Conservation (phyloP, 2,888 invertebrate species). For the Cynaeus angustus region DNA sequence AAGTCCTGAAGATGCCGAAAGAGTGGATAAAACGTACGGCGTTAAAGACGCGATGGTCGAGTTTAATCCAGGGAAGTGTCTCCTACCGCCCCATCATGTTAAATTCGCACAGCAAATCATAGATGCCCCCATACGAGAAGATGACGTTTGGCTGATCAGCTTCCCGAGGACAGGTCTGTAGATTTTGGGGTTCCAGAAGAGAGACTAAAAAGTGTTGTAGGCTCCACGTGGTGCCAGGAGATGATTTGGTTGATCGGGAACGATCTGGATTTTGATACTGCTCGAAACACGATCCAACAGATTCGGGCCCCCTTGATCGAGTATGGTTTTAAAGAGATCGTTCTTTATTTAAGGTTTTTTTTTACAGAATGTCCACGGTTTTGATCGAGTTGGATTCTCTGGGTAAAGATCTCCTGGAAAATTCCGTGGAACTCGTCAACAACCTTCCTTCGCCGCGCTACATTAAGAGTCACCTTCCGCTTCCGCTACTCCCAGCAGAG, state of each 20-base stretch:
- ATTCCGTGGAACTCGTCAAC: conserved; percentile 82
- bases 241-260: conserved; percentile 93
- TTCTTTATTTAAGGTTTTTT: not conserved
- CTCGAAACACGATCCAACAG: conserved; percentile 76
- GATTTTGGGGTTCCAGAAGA: no score
- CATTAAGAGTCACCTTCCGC: conserved; percentile 84
- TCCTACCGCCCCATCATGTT: conserved; percentile 81
- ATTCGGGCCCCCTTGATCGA: conserved; percentile 86
- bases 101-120: conserved; percentile 81
- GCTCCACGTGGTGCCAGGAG: conserved; percentile 95
- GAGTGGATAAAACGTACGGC: conserved; percentile 81
- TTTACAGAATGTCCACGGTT: conserved; percentile 57
- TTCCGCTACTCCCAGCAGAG: conserved; percentile 80
- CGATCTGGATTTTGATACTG: conserved; percentile 84
- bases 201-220: conserved; percentile 63
- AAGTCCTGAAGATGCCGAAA: conserved; percentile 63
- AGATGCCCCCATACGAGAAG: conserved; percentile 81
- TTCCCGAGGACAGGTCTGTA: conserved; percentile 88
- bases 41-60: conserved; percentile 81
- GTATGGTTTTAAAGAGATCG: conserved; percentile 60
- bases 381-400: conserved; percentile 57
- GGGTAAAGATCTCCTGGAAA: conserved; percentile 73
- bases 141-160: conserved; percentile 90
- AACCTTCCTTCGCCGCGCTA: conserved; percentile 81
- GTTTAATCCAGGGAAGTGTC: conserved; percentile 81